Evolutionary conservation across 2,888 invertebrate species (phyloP), one percentile per base, ranked within the genome.

Genomic region (Metacarcinus magister): DNA sequence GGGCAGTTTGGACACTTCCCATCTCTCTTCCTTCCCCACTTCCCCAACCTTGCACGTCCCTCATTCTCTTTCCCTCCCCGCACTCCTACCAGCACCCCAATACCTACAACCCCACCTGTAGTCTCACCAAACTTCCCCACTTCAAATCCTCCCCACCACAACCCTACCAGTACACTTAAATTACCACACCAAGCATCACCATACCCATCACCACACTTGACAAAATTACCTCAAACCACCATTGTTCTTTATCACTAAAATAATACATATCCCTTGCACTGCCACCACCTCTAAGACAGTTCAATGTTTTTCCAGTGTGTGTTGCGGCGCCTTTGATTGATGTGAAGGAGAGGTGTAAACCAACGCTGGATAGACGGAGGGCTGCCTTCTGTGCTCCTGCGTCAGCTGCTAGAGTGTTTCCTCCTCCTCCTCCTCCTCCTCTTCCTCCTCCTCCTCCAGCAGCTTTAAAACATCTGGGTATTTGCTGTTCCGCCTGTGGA

Each of bases 1-100:
- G 67, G 67, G 67, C 67, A 67, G 67, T 67, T 67, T 67, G 67
- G 67, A 67, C 67, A n/a, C 67, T 67, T 67, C 67, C 67, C 67
- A 67, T 67, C 67, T 67, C 67, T n/a, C 5, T 67, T 23, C 67
- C 67, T n/a, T 5, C n/a, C 23, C 67, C 67, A 19, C 67, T n/a
- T 67, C 19, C 67, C n/a, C 16, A 19, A 23, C n/a, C 10, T 67
- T 67, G 67, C 67, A 10, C 54, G 54, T 54, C 67, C 67, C n/a
- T 67, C 67, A 67, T 67, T n/a, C 67, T n/a, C 67, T n/a, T n/a
- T 67, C n/a, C 67, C 67, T n/a, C 67, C n/a, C 67, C 23, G 0
- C 67, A 67, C 23, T n/a, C 67, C 67, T 3, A 0, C 23, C 1
- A 13, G 67, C 10, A 67, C 67, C 67, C 67, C 67, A 67, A n/a